Percentiles rank a stretch among this genome's conserved stretches.
Conservation (phyloP, 2,888 invertebrate species). For the Machimus atricapillus region DNA sequence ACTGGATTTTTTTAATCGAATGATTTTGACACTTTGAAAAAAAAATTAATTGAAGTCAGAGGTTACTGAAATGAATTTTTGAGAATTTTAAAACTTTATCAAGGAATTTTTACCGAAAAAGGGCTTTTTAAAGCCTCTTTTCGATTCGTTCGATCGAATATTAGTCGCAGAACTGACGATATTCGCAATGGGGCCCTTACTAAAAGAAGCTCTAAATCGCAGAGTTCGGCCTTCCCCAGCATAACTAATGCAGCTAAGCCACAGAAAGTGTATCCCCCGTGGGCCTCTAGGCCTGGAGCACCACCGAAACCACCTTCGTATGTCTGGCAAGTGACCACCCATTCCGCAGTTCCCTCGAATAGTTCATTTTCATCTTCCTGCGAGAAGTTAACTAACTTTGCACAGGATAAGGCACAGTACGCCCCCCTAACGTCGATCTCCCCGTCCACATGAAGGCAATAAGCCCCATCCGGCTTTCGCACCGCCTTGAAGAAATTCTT, state of each 20-base stretch:
- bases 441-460: constrained; percentile 88
- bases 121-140: too few relatives aligned
- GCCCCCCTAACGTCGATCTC: constrained; percentile 94
- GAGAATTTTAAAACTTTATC: too few relatives aligned
- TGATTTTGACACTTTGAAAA: too few relatives aligned
- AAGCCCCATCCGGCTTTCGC: constrained; percentile 86
- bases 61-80: too few relatives aligned
- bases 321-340: constrained; percentile 95
- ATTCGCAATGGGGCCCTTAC: too few relatives aligned
- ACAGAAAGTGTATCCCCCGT: constrained; percentile 99
- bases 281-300: constrained; percentile 93
- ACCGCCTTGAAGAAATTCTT: constrained; percentile 80
- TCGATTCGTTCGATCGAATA: too few relatives aligned
- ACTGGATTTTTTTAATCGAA: too few relatives aligned
- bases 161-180: too few relatives aligned
- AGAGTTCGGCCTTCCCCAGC: constrained; percentile 76
- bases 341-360: constrained; percentile 86
- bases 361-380: constrained; percentile 78
- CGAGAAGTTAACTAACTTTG: constrained; percentile 73
- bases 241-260: constrained; percentile 89
- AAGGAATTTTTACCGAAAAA: too few relatives aligned
- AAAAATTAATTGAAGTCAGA: too few relatives aligned
- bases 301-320: constrained; percentile 99
- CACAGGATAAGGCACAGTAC: constrained; percentile 95
- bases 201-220: constrained; percentile 78